A percentile compares a stretch with the other conserved stretches of the same genome.
phyloP scores from a whole-genome alignment of 2,113 vertebrate genomes.

The Cebus imitator region DNA sequence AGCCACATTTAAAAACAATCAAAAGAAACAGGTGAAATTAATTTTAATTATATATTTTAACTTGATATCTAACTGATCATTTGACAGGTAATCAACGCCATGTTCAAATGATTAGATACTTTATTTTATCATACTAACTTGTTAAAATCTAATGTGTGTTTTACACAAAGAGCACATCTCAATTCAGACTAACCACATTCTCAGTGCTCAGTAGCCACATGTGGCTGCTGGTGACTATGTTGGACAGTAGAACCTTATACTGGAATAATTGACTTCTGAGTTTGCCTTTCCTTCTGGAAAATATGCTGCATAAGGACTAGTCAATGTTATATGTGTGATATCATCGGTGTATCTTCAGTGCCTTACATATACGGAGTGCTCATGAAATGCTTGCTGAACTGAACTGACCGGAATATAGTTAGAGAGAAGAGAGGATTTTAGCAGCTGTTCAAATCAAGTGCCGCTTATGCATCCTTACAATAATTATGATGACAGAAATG shows the following conservation, averaged over 20 bases:
- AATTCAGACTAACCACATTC: background rate
- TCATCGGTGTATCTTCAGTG: background rate
- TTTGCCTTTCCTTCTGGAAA: background rate
- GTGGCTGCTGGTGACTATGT: background rate
- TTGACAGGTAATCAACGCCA: background rate
- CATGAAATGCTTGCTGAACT: background rate
- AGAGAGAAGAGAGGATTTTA: background rate
- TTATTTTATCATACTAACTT: background rate
- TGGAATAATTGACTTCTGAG: background rate
- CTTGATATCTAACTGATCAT: background rate
- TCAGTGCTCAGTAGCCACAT: background rate
- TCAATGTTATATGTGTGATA: background rate
- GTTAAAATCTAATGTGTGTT: background rate
- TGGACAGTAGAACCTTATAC: background rate
- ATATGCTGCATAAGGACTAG: background rate
- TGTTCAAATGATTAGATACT: background rate
- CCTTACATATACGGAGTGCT: background rate
- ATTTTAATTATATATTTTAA: background rate
- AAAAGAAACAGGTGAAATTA: background rate
- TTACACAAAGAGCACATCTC: background rate
- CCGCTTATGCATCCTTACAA: background rate
- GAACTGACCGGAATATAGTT: background rate
- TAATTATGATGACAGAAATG: background rate
- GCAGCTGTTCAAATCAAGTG: background rate
- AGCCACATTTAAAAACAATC: background rate